Conservation (phyloP, 2,797 vertebrate species). For the Antrozous pallidus region DNA sequence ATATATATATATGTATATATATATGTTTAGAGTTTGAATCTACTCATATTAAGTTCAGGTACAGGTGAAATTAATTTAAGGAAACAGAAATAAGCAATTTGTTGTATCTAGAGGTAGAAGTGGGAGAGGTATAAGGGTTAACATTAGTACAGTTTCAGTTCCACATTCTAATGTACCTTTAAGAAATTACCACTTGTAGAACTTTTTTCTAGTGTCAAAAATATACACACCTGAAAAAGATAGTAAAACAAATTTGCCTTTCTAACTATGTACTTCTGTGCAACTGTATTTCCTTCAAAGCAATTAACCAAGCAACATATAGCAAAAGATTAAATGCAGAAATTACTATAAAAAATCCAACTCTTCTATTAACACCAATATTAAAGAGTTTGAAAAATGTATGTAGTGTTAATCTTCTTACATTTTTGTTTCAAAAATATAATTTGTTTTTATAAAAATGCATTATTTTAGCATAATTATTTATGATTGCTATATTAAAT, state of each 20-base stretch:
- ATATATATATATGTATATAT: too few relatives aligned
- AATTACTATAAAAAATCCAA: background rate
- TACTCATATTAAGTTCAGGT: too few relatives aligned
- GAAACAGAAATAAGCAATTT: too few relatives aligned
- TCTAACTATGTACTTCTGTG: background rate
- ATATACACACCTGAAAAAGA: background rate
- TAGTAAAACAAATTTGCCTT: background rate
- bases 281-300: background rate
- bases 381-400: background rate
- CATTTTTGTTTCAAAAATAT: background rate
- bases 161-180: too few relatives aligned
- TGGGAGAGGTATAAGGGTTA: too few relatives aligned
- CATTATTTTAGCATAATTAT: background rate
- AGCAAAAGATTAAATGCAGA: background rate
- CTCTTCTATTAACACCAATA: background rate
- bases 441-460: background rate
- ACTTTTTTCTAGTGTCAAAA: background rate
- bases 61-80: too few relatives aligned
- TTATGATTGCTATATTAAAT: background rate
- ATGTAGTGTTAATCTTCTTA: background rate
- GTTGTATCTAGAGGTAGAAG: too few relatives aligned
- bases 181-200: background rate
- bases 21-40: too few relatives aligned
- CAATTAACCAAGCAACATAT: background rate
- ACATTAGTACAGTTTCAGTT: too few relatives aligned